phyloP scores from a whole-genome alignment of 2,113 vertebrate genomes.

The Dasypus novemcinctus region DNA sequence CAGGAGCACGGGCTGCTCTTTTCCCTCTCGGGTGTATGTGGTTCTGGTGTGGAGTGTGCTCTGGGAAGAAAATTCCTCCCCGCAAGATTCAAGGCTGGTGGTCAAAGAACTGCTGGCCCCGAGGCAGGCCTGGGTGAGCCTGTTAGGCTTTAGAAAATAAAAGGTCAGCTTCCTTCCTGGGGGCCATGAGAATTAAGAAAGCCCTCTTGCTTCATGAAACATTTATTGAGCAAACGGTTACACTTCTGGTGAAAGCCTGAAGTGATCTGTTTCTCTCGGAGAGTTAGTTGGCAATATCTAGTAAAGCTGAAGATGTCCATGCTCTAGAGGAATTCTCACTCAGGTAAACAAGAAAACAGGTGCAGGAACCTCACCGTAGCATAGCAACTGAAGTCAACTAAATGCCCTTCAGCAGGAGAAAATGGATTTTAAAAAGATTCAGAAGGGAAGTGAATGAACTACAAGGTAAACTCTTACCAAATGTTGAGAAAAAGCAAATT shows the following conservation, averaged over 20 bases:
- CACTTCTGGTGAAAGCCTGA: background rate
- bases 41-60: background rate
- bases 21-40: background rate
- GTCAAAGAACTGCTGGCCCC: background rate
- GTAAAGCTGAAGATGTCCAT: background rate
- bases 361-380: background rate
- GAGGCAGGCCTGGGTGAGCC: background rate
- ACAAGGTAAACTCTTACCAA: background rate
- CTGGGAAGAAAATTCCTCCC: background rate
- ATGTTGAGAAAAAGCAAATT: background rate
- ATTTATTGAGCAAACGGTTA: background rate
- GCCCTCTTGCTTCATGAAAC: background rate
- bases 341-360: background rate
- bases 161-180: background rate
- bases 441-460: background rate
- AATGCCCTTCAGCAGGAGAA: background rate
- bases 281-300: background rate
- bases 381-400: background rate
- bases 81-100: background rate
- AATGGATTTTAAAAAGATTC: background rate
- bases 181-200: background rate
- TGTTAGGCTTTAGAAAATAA: background rate
- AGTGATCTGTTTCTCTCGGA: background rate
- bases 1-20: background rate
- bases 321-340: background rate